Evolutionary conservation across 2,888 invertebrate genomes (phyloP), one percentile per base, ranked within the genome.

Genomic region (Ommatoiulus sabulosus): DNA sequence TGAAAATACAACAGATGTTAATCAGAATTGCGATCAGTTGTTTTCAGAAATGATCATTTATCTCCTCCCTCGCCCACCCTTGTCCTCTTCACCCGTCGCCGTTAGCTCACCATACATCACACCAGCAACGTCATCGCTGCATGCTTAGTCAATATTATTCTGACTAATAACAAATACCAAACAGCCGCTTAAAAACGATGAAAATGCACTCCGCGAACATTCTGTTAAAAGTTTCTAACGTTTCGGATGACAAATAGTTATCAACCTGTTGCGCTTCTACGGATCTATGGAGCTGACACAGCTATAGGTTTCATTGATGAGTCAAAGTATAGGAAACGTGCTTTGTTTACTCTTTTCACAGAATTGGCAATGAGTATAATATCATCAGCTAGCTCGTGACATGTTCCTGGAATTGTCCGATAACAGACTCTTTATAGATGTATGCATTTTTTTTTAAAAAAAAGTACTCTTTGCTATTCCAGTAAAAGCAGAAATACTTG

Each of bases 61-160:
- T 63, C 20, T 4, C 20, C 20, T 20, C 20, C n/a, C 63, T 20
- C 63, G 5, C 63, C 63, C 63, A 20, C 20, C 63, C 52, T 12
- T 10, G 17, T 4, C 57, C 57, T 7, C 17, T 8, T 63, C 63
- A 20, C 63, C 63, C n/a, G 4, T 63, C 20, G 2, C 20, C 63
- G 1, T 20, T 63, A 20, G 63, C 20, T 57, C 63, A 63, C 5
- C 63, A 20, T 63, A 20, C 20, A 63, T 63, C 63, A 20, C 63
- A 15, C 20, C n/a, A 63, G 63, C 63, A 63, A n/a, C n/a, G 63
- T 20, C 63, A 63, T 63, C 63, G n/a, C n/a, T 6, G n/a, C n/a
- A n/a, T n/a, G n/a, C n/a, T 63, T 63, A 63, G 63, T 63, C 63
- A 63, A 63, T 63, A 63, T 63, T 63, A 63, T 63, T 63, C 63